Percentiles rank a stretch among this genome's conserved stretches.
These are phyloP conservation scores for Falcunculus frontatus DNA, from an alignment of 2,113 vertebrate genomes.

Conservation along the genomic window DNA sequence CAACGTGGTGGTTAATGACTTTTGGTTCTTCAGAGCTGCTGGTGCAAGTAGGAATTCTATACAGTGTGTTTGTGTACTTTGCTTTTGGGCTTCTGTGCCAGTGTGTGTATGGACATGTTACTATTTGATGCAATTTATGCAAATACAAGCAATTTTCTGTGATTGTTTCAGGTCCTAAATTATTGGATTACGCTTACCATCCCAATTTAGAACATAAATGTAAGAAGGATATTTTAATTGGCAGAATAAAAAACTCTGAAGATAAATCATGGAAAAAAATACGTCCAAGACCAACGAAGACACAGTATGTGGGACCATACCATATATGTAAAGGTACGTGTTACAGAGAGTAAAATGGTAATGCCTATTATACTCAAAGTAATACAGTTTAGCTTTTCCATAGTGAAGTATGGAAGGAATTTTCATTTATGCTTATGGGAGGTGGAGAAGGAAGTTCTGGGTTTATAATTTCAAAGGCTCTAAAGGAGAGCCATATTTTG, in stretches of 20 bases:
- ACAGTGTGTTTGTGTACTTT: neutral
- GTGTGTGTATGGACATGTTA: neutral
- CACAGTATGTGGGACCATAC: constrained; percentile 95
- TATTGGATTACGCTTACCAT: constrained; percentile 84
- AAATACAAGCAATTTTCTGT: neutral
- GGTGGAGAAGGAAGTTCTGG: neutral
- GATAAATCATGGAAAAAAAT: constrained; percentile 93
- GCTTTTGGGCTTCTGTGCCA: neutral
- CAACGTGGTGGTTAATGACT: neutral
- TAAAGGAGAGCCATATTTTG: neutral
- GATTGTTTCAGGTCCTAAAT: constrained; percentile 80
- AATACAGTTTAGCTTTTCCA: neutral
- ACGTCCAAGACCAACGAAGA: constrained; percentile 93
- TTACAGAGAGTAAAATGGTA: neutral
- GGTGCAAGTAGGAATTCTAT: neutral
- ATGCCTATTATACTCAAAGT: neutral
- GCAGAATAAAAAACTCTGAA: constrained; percentile 82
- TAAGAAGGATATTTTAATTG: constrained; percentile 94
- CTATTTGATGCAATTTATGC: neutral
- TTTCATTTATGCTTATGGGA: neutral
- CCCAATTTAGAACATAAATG: constrained; percentile 89
- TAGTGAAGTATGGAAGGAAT: neutral
- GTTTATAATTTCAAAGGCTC: neutral
- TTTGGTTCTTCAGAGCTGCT: neutral
- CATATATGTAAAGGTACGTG: constrained; percentile 96